phyloP scores from a whole-genome alignment of 1,140 invertebrate genomes.

The Ceratosolen fusciceps region DNA sequence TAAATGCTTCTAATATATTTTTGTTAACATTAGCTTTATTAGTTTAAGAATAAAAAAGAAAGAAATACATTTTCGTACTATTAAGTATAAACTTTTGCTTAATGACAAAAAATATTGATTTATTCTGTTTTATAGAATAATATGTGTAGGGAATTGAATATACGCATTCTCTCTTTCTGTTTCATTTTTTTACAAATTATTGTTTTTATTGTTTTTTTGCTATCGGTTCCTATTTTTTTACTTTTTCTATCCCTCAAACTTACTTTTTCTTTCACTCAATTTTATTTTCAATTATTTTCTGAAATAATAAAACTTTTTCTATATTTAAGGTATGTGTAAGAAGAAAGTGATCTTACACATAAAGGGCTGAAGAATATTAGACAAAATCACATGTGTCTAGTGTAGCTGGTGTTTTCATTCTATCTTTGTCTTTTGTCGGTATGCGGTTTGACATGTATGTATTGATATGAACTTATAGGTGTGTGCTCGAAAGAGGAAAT shows the following conservation, averaged over 20 bases:
- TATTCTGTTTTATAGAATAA: too few relatives aligned
- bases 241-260: not conserved
- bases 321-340: not conserved
- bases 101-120: too few relatives aligned
- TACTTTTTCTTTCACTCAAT: not conserved
- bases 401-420: not conserved
- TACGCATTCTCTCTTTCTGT: not conserved
- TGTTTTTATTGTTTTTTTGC: not conserved
- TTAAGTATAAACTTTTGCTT: too few relatives aligned
- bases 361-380: not conserved
- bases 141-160: too few relatives aligned
- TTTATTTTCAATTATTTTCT: too few relatives aligned
- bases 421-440: conserved; percentile 7
- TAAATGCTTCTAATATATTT: too few relatives aligned
- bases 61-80: too few relatives aligned
- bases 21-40: too few relatives aligned
- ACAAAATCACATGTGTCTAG: not conserved
- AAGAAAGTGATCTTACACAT: not conserved
- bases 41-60: too few relatives aligned
- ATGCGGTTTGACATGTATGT: not conserved
- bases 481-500: not conserved
- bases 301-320: not conserved
- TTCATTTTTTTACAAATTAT: too few relatives aligned
- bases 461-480: too few relatives aligned
- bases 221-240: not conserved